These are phyloP conservation scores for Microctenopoma stevenorrisi DNA, from an alignment of 2,797 vertebrate species.

Conservation along the genomic window DNA sequence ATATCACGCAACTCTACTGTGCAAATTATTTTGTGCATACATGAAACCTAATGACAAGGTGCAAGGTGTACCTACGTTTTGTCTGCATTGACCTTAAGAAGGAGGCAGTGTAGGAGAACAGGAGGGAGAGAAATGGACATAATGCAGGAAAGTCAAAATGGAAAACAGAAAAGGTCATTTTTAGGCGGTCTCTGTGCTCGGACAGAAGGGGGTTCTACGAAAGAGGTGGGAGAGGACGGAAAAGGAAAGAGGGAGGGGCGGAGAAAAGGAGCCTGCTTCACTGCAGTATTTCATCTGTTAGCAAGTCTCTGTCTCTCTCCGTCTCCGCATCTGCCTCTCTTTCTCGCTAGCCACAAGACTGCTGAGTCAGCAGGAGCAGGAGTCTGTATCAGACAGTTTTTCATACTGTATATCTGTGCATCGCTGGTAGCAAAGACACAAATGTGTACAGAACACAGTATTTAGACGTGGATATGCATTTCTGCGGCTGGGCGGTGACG, in stretches of 20 bases:
- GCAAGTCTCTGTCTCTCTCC: conserved; percentile 48
- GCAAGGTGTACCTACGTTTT: conserved; percentile 27
- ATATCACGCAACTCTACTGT: background rate
- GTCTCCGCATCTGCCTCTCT: conserved; percentile 61
- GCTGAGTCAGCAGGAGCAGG: conserved; percentile 71
- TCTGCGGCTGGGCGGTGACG: background rate
- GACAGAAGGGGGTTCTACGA: conserved; percentile 9
- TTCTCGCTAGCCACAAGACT: conserved; percentile 48
- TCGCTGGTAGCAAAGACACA: conserved; percentile 3
- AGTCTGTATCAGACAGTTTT: conserved; percentile 34
- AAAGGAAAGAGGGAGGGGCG: conserved; percentile 61
- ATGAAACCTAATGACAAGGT: conserved; percentile 19
- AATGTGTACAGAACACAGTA: background rate
- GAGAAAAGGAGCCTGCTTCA: conserved; percentile 59
- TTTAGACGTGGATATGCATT: background rate
- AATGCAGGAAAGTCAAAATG: background rate
- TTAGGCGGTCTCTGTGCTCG: conserved; percentile 2
- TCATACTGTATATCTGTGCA: conserved; percentile 5
- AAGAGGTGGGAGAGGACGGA: conserved; percentile 43
- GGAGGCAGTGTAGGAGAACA: conserved; percentile 14
- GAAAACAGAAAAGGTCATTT: background rate
- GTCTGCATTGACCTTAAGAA: conserved; percentile 65
- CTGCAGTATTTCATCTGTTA: conserved; percentile 79
- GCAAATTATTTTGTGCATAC: background rate
- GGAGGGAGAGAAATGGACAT: background rate